Base-by-base conservation (phyloP, 2,888 invertebrate species). In the Cheilosia variabilis region DNA sequence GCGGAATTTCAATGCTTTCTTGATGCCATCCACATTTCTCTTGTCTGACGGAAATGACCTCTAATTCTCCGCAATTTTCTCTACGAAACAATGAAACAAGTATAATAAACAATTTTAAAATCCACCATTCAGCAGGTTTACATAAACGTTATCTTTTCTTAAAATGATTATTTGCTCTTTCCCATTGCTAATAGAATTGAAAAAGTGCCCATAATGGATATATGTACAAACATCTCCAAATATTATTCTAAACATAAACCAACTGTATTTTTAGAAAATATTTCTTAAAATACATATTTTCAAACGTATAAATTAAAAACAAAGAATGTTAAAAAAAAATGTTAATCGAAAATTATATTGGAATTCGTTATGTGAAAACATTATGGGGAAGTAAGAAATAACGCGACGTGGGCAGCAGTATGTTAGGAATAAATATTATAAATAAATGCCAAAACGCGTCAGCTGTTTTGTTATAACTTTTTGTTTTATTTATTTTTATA, bases 371-470 rank as follows among this genome's bases (percentile, higher is more conserved):
- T 47, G 17, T 47, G 19, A 47, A 47, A 47, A 47, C 17, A 19
- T 47, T 17, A 19, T 19, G 19, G 2, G 47, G 37, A 34, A 34
- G 34, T 10, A 34, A 34, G 13, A 37, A 37, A 37, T 10, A 13
- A 37, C 13, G 4, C 37, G 13, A 37, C 13, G 37, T 37, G 37
- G 37, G 37, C 13, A 37, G 17, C 47, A 17, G 45, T 2, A 17
- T 47, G 47, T 47, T 47, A 7, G 19, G 19, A 19, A 47, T 47
- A 47, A 47, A 47, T 47, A 47, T 47, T 45, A 45, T n/a, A 45
- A 45, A 45, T 17, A 45, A 45, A 45, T 17, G 17, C 5, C 6
- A n/a, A 15, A 43, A n/a, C 19, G 47, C 9, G 43, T 17, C 47
- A 47, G 19, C 10, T 47, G 47, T 17, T 47, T 45, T 3, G 37